Percentiles rank a stretch among this genome's conserved stretches.
Evolutionary conservation across 2,113 vertebrate species (phyloP).

Genomic region (Nicator chloris): DNA sequence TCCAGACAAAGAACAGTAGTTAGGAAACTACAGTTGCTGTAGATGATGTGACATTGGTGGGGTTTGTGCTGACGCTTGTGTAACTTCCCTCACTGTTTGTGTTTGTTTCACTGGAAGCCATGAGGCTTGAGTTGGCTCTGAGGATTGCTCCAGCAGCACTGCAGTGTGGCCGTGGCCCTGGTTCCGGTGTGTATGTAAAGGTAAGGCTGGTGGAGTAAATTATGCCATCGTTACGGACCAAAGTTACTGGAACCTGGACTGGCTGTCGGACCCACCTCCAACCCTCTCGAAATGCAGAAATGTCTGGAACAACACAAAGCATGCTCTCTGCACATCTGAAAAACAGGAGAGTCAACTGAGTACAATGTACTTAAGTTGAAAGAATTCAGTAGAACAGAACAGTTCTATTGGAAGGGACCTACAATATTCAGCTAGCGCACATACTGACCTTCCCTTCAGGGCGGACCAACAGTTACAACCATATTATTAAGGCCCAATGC

Average conservation of each 20-base stretch:
- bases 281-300: constrained; percentile 98
- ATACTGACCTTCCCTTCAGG: neutral
- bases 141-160: constrained; percentile 96
- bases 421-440: neutral
- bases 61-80: constrained; percentile 83
- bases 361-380: neutral
- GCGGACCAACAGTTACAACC: neutral
- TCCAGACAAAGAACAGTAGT: constrained; percentile 76
- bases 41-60: constrained; percentile 87
- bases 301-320: constrained; percentile 98
- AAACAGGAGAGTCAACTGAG: neutral
- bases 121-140: constrained; percentile 85
- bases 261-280: constrained; percentile 99
- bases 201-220: constrained; percentile 99
- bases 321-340: constrained; percentile 95
- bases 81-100: constrained; percentile 83
- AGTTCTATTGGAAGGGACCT: neutral
- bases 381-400: neutral
- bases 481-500: neutral
- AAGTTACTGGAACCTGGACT: constrained; percentile 97
- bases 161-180: constrained; percentile 95
- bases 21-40: constrained; percentile 96
- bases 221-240: constrained; percentile 96
- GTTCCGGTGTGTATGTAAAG: constrained; percentile 98
- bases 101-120: constrained; percentile 81